Percentiles rank a stretch among this genome's conserved stretches.
Conservation (phyloP, 2,113 vertebrate species). For the Petaurus breviceps region DNA sequence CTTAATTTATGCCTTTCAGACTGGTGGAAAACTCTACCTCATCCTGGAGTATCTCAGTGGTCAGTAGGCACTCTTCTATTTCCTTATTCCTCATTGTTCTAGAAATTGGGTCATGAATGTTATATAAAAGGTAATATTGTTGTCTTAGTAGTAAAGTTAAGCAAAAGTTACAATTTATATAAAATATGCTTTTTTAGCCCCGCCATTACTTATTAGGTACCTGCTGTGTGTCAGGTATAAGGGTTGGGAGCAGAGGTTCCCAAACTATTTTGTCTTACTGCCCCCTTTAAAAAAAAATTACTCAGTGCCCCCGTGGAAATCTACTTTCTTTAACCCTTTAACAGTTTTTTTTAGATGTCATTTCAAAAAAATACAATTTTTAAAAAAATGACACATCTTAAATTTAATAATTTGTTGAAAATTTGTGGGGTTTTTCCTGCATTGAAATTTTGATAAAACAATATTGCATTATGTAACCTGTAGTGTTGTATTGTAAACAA, state of each 20-base stretch:
- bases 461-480: no score
- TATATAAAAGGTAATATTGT: neutral
- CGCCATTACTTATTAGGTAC: neutral
- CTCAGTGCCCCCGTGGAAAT: no score
- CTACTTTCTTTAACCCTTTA: no score
- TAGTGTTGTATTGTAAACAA: no score
- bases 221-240: neutral
- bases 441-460: no score
- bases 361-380: no score
- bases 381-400: no score
- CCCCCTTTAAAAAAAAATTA: no score
- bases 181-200: neutral
- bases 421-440: no score
- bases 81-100: conserved; percentile 66
- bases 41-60: conserved; percentile 99
- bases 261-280: no score
- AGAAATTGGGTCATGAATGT: conserved; percentile 50
- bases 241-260: neutral
- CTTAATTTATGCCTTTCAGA: conserved; percentile 99
- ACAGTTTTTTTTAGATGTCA: no score
- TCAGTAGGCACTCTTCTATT: conserved; percentile 83
- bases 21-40: conserved; percentile 99
- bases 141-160: neutral
- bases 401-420: no score
- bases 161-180: neutral